These are phyloP conservation scores for Remorina albescens DNA, from an alignment of 2,797 vertebrate genomes.

Conservation along the genomic window DNA sequence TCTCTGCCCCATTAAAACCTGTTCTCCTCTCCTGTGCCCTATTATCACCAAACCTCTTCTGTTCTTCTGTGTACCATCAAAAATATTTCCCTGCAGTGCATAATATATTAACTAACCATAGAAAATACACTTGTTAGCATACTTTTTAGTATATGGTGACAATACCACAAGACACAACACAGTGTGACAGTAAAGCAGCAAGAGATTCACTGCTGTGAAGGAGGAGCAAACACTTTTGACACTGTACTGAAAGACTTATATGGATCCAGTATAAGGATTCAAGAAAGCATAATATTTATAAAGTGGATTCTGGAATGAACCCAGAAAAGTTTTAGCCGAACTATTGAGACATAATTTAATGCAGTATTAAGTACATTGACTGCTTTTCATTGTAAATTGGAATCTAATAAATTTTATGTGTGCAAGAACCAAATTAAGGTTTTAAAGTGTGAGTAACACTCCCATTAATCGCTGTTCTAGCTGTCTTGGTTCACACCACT, in stretches of 20 bases:
- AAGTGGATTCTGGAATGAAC: conserved; percentile 34
- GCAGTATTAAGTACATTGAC: conserved; percentile 39
- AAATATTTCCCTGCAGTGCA: conserved; percentile 68
- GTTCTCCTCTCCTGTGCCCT: conserved; percentile 67
- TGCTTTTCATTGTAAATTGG: conserved; percentile 35
- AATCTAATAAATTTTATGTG: conserved; percentile 42
- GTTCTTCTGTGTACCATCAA: conserved; percentile 66
- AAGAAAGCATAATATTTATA: conserved; percentile 19
- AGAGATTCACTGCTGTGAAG: conserved; percentile 19
- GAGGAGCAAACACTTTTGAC: conserved; percentile 10
- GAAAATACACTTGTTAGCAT: conserved; percentile 66
- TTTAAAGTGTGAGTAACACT: conserved; percentile 14
- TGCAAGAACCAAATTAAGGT: conserved; percentile 19
- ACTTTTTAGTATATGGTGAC: conserved; percentile 45
- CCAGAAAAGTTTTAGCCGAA: conserved; percentile 28
- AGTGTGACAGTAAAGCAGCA: conserved; percentile 36
- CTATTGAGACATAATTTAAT: conserved; percentile 37
- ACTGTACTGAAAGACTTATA: conserved; percentile 11
- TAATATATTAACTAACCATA: conserved; percentile 72
- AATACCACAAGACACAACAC: conserved; percentile 38
- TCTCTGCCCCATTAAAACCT: conserved; percentile 71
- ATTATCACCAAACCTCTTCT: conserved; percentile 61
- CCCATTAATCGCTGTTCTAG: conserved; percentile 17
- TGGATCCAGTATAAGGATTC: background rate
- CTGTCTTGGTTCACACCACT: background rate